Conservation (phyloP, 2,797 vertebrate species). For the Spheniscus humboldti region DNA sequence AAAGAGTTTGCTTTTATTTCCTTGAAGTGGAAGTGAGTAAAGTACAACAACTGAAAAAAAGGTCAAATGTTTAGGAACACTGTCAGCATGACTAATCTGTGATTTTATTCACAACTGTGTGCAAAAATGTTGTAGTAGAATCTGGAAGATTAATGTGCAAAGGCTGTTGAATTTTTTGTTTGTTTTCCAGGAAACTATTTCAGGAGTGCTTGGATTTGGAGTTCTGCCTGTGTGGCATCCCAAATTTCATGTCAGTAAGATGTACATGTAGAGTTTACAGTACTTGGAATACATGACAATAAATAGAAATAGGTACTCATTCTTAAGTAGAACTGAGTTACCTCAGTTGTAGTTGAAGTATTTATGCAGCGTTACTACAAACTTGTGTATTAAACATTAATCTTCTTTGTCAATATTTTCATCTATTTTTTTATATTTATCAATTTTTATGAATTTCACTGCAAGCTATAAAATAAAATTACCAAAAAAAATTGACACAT, state of each 20-base stretch:
- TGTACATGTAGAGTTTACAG: neutral
- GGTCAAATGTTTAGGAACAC: neutral
- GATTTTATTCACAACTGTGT: neutral
- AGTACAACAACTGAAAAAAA: neutral
- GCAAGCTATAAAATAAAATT: neutral
- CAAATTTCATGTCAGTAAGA: neutral
- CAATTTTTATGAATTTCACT: neutral
- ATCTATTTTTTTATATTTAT: neutral
- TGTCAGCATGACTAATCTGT: neutral
- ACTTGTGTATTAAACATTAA: neutral
- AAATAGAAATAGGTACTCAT: neutral
- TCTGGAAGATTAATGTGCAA: neutral
- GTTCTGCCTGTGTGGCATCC: neutral
- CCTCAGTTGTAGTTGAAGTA: neutral
- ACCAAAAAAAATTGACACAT: neutral
- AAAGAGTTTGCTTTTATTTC: neutral
- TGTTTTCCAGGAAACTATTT: neutral
- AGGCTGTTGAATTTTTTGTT: neutral
- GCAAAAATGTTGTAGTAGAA: neutral
- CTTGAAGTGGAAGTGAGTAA: neutral
- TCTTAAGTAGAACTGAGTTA: neutral
- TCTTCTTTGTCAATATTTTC: neutral
- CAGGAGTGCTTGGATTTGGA: neutral
- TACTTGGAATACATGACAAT: neutral
- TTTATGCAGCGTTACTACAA: neutral